Conservation (phyloP, 2,888 invertebrate species). For the Rhopalosiphum nymphaeae region DNA sequence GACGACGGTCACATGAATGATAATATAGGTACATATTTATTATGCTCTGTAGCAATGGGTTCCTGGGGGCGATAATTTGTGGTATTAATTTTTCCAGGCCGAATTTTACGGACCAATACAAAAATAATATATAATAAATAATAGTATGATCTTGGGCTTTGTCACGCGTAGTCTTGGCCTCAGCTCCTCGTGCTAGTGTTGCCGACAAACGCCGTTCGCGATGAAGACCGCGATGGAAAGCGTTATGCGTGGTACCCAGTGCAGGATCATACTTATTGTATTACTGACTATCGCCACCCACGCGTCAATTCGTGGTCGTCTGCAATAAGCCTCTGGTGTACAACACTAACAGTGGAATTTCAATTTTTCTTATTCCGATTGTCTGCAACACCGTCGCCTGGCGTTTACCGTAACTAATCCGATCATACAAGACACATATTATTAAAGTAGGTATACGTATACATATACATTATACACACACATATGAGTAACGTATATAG, state of each 20-base stretch:
- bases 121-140: neutral
- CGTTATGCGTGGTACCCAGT: neutral
- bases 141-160: neutral
- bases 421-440: conserved; percentile 53
- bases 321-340: conserved; percentile 21
- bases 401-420: conserved; percentile 59
- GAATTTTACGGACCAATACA: conserved; percentile 29
- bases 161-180: neutral
- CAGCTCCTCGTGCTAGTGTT: neutral
- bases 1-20: neutral
- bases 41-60: neutral
- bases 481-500: neutral
- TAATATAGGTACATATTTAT: neutral
- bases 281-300: neutral
- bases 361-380: conserved; percentile 44
- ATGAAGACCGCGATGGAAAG: neutral
- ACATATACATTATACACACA: neutral
- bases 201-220: conserved; percentile 7
- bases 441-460: neutral
- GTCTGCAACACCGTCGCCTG: neutral
- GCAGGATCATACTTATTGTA: neutral
- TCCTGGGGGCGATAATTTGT: conserved; percentile 21
- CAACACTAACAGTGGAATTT: conserved; percentile 36
- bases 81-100: neutral
- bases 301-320: neutral